Conservation (phyloP, 1,140 invertebrate genomes). For the Ostrea edulis region DNA sequence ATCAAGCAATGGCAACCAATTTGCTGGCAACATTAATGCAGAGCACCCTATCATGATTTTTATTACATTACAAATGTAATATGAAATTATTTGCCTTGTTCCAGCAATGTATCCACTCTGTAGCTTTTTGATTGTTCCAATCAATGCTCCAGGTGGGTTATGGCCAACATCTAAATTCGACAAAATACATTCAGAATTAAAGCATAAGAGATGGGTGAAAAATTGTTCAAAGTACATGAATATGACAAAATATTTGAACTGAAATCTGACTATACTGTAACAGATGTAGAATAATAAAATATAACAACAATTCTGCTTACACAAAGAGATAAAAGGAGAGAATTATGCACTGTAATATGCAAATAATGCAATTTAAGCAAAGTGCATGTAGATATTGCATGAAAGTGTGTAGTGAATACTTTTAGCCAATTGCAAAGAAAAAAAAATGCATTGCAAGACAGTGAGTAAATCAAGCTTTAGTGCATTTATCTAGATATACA, state of each 20-base stretch:
- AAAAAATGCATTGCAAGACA: neutral
- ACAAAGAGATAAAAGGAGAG: neutral
- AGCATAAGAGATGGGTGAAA: neutral
- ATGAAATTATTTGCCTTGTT: slow-evolving; percentile 82
- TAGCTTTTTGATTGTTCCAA: slow-evolving; percentile 98
- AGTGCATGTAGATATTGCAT: neutral
- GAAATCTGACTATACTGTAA: neutral
- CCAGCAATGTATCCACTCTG: slow-evolving; percentile 99
- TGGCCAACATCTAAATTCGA: slow-evolving; percentile 84
- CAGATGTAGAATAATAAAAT: neutral
- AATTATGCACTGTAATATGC: neutral
- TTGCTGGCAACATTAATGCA: too few species aligned
- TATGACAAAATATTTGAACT: neutral
- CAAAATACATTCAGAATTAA: neutral
- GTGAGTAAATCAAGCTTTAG: neutral
- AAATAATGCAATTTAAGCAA: neutral
- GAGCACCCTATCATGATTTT: too few species aligned
- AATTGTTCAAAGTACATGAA: neutral
- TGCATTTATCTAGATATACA: neutral
- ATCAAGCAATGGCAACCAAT: too few species aligned
- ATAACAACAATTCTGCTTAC: neutral
- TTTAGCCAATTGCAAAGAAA: neutral
- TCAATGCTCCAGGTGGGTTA: slow-evolving; percentile 95
- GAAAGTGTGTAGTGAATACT: neutral
- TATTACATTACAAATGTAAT: neutral